Conservation (phyloP, 2,797 vertebrate species). For the Sarcophilus harrisii region DNA sequence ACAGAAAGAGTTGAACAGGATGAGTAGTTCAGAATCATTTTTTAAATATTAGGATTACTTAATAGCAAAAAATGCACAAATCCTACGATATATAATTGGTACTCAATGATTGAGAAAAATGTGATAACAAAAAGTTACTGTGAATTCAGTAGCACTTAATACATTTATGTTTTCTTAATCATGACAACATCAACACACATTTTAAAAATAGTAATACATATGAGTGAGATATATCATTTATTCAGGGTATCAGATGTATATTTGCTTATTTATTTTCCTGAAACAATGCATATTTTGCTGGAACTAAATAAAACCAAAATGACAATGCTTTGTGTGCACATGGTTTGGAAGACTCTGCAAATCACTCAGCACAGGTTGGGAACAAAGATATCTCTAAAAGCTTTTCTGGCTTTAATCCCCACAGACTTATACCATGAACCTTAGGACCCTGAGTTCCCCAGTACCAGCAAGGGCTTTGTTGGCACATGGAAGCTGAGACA, state of each 20-base stretch:
- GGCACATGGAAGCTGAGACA: background rate
- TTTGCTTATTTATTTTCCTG: background rate
- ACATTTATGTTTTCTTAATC: background rate
- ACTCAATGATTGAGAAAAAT: background rate
- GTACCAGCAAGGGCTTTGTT: background rate
- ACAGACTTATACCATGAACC: background rate
- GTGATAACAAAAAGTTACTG: background rate
- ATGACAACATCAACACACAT: background rate
- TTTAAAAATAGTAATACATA: background rate
- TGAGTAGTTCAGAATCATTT: background rate
- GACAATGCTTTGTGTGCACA: background rate
- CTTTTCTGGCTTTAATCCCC: background rate
- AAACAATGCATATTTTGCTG: background rate
- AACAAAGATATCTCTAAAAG: background rate
- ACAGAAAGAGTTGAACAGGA: background rate
- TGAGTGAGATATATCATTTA: background rate
- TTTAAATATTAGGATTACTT: background rate
- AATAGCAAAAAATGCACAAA: background rate
- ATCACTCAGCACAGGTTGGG: background rate
- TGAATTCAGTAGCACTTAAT: background rate
- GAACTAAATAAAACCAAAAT: background rate
- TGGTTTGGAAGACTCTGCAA: background rate
- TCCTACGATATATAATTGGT: background rate
- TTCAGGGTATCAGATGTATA: background rate
- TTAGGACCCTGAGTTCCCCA: background rate